Percentiles rank a stretch among this genome's conserved stretches.
Evolutionary conservation across 2,797 vertebrate genomes (phyloP).

Genomic region (Manis pentadactyla): DNA sequence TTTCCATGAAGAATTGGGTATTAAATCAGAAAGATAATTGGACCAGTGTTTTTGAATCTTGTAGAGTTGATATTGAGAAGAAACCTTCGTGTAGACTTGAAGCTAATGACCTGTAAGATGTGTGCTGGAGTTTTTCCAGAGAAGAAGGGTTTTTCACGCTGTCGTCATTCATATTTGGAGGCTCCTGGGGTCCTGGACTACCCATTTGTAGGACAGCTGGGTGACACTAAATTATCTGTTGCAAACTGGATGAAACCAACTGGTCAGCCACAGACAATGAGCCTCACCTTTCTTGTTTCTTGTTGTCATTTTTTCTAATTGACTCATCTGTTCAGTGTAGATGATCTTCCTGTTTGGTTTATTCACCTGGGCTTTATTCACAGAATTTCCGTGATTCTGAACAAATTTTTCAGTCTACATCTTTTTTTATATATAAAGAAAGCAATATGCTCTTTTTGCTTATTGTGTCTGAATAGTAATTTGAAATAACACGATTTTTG

Average conservation of each 20-base stretch:
- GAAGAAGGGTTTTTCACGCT: background rate
- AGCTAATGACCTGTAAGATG: background rate
- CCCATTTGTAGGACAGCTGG: background rate
- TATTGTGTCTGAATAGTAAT: constrained; percentile 20
- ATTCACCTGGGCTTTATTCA: background rate
- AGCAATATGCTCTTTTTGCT: background rate
- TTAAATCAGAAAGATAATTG: background rate
- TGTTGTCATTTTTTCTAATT: background rate
- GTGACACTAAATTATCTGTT: background rate
- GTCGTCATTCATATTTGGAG: background rate
- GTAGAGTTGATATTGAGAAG: background rate
- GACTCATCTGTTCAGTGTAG: background rate
- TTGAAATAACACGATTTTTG: constrained; percentile 28
- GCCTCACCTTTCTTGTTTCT: background rate
- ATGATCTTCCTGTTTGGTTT: background rate
- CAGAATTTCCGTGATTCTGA: background rate
- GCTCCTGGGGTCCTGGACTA: background rate
- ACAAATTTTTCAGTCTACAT: background rate
- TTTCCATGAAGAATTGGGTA: constrained; percentile 16
- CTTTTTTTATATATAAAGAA: background rate
- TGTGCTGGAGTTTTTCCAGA: background rate
- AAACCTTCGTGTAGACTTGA: background rate
- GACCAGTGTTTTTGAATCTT: background rate
- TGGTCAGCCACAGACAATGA: background rate
- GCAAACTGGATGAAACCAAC: constrained; percentile 31